Evolutionary conservation across 1,140 invertebrate genomes (phyloP).

Genomic region (Teleopsis dalmanni): DNA sequence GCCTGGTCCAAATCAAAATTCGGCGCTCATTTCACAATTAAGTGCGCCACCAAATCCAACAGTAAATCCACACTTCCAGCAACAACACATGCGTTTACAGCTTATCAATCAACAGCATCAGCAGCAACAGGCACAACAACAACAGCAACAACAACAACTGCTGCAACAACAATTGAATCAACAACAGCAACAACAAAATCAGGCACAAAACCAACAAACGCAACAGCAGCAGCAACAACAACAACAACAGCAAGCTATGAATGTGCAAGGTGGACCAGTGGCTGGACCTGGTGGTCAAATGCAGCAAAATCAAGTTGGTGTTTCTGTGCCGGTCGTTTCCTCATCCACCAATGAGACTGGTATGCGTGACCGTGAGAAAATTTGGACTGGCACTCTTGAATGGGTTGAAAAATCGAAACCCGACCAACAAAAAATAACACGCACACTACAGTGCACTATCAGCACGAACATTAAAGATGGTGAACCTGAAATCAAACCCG

Average conservation of each 20-base stretch:
- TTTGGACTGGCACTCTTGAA: slow-evolving; percentile 82
- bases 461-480: slow-evolving; percentile 69
- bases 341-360: background rate
- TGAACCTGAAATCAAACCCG: slow-evolving; percentile 81
- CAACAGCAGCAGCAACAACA: slow-evolving; percentile 38
- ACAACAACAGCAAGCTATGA: slow-evolving; percentile 11
- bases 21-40: slow-evolving; percentile 61
- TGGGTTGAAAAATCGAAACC: slow-evolving; percentile 81
- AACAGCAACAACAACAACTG: slow-evolving; percentile 43
- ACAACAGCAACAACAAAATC: slow-evolving; percentile 44
- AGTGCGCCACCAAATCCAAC: slow-evolving; percentile 56
- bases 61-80: slow-evolving; percentile 42
- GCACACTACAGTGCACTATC: slow-evolving; percentile 78
- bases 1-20: slow-evolving; percentile 42
- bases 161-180: slow-evolving; percentile 47
- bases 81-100: slow-evolving; percentile 39
- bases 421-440: slow-evolving; percentile 68
- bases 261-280: background rate
- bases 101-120: slow-evolving; percentile 20
- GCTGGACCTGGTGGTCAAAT: background rate
- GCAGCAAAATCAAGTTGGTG: slow-evolving; percentile 1
- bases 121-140: slow-evolving; percentile 24
- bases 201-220: slow-evolving; percentile 44
- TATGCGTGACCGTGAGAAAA: slow-evolving; percentile 40
- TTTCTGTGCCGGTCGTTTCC: background rate